A percentile compares a stretch with the other conserved stretches of the same genome.
Conservation (phyloP, 2,888 invertebrate species). For the Melanargia galathea region DNA sequence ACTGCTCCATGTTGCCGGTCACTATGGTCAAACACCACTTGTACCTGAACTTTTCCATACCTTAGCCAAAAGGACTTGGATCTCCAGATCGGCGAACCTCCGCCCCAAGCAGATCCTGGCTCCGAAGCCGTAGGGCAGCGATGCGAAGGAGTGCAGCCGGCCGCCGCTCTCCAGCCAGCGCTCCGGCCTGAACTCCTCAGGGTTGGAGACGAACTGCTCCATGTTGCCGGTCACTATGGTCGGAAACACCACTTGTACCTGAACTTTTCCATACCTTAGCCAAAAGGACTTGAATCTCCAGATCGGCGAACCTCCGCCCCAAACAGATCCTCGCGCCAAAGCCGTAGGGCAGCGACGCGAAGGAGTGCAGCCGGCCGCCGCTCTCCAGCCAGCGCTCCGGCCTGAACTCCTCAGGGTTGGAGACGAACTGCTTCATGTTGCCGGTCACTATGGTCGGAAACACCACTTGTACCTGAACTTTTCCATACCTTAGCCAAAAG, state of each 20-base stretch:
- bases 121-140: slow-evolving; percentile 90
- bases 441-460: slow-evolving; percentile 90
- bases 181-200: slow-evolving; percentile 88
- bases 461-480: not conserved
- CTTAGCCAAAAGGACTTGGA: slow-evolving; percentile 91
- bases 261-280: slow-evolving; percentile 85
- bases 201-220: slow-evolving; percentile 89
- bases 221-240: slow-evolving; percentile 92
- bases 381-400: slow-evolving; percentile 90
- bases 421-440: slow-evolving; percentile 91
- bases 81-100: slow-evolving; percentile 94
- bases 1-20: slow-evolving; percentile 92
- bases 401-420: slow-evolving; percentile 86
- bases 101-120: slow-evolving; percentile 93
- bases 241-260: slow-evolving; percentile 60
- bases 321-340: too few relatives aligned
- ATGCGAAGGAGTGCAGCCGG: slow-evolving; percentile 83
- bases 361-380: slow-evolving; percentile 85
- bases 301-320: slow-evolving; percentile 94
- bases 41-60: slow-evolving; percentile 61
- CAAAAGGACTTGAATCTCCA: slow-evolving; percentile 93
- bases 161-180: slow-evolving; percentile 86
- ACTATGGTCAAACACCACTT: slow-evolving; percentile 83
- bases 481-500: slow-evolving; percentile 86
- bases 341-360: slow-evolving; percentile 89